Evolutionary conservation across 2,888 invertebrate genomes (phyloP).

Genomic region (Nomada fabriciana): DNA sequence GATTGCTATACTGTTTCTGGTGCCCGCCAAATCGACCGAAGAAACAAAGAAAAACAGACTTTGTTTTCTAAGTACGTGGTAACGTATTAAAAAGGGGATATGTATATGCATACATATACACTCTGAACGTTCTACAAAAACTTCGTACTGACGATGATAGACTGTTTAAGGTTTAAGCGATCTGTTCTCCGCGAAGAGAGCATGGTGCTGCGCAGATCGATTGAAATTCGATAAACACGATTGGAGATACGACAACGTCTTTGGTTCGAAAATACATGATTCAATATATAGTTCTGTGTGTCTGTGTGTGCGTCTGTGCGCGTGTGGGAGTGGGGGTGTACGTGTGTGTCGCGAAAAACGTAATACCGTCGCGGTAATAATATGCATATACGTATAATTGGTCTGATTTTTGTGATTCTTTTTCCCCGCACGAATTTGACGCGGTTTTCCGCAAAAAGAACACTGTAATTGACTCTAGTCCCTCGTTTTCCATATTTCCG

Average conservation of each 20-base stretch:
- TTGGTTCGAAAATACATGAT: slow-evolving; percentile 53
- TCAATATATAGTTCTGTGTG: not conserved
- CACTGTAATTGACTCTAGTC: slow-evolving; percentile 29
- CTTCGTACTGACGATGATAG: not conserved
- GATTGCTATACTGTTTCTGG: slow-evolving; percentile 1
- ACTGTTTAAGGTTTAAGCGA: not conserved
- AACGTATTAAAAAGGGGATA: not conserved
- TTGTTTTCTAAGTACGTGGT: slow-evolving; percentile 50
- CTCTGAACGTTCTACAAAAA: not conserved
- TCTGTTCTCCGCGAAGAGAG: not conserved
- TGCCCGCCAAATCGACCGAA: not conserved
- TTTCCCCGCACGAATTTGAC: not conserved
- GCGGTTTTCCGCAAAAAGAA: slow-evolving; percentile 8
- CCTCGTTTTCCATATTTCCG: not conserved
- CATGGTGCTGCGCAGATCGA: not conserved
- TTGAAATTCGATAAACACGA: slow-evolving; percentile 34
- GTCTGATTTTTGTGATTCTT: not conserved
- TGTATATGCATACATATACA: not conserved
- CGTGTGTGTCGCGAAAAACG: not conserved
- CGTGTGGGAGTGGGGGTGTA: not conserved
- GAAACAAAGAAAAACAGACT: slow-evolving; percentile 2
- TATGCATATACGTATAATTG: slow-evolving; percentile 7
- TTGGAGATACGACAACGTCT: slow-evolving; percentile 51
- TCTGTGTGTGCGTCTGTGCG: not conserved
- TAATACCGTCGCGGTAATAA: slow-evolving; percentile 7